Conservation (phyloP, 2,113 vertebrate species). For the Nycticryphes semicollaris region DNA sequence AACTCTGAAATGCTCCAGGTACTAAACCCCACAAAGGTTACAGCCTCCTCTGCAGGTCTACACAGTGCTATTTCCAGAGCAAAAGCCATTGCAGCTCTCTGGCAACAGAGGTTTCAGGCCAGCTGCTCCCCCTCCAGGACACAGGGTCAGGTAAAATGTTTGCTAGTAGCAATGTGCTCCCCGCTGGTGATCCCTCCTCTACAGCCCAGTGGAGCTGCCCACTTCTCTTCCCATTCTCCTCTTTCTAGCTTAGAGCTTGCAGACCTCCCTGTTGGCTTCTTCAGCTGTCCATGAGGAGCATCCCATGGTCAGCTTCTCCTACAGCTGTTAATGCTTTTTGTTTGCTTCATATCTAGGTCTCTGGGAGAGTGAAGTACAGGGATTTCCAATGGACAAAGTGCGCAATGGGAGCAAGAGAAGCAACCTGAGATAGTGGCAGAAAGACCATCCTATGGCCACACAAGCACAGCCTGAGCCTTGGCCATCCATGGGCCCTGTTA, state of each 20-base stretch:
- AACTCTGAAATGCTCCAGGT: background rate
- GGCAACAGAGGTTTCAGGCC: background rate
- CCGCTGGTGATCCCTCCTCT: background rate
- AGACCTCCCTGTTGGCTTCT: background rate
- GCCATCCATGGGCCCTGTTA: rapidly evolving
- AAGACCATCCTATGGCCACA: background rate
- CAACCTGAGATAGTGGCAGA: background rate
- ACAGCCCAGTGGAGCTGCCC: background rate
- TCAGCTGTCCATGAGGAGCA: background rate
- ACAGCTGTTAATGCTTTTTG: background rate
- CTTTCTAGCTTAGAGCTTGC: background rate
- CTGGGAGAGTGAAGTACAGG: background rate
- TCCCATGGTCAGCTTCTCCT: background rate
- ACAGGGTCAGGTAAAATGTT: background rate
- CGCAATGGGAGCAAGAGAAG: background rate
- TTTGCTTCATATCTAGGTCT: background rate
- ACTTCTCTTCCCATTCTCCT: background rate
- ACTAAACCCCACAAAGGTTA: background rate
- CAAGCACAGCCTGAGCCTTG: background rate
- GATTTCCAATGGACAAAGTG: background rate
- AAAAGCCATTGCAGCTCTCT: background rate
- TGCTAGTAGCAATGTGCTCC: background rate
- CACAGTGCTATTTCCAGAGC: background rate
- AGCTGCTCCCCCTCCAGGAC: background rate
- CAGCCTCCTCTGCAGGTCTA: background rate